Conservation (phyloP, 2,797 vertebrate species). For the Lepus townsendii region DNA sequence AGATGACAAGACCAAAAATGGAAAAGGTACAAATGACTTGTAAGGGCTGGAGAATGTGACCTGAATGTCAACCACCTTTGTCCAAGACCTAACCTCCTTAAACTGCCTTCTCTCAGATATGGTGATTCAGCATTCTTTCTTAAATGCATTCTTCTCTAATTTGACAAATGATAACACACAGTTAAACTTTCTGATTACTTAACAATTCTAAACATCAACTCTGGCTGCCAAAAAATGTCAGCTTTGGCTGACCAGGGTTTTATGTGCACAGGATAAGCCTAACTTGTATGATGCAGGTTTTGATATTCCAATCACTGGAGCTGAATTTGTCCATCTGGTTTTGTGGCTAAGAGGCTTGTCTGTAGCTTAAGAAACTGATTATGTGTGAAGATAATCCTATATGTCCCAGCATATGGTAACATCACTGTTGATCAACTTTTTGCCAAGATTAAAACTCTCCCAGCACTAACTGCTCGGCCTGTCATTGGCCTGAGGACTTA, state of each 20-base stretch:
- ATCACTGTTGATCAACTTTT: not conserved
- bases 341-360: not conserved
- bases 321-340: not conserved
- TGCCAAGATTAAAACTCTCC: not conserved
- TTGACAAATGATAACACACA: slow-evolving; percentile 9
- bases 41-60: not conserved
- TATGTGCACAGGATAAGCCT: not conserved
- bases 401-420: not conserved
- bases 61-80: not conserved
- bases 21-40: not conserved
- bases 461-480: not conserved
- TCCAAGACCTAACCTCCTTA: not conserved
- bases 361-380: not conserved
- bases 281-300: not conserved
- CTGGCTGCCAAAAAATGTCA: not conserved
- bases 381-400: not conserved
- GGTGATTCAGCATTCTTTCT: not conserved
- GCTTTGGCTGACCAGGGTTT: not conserved
- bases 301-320: not conserved
- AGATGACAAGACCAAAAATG: slow-evolving; percentile 27
- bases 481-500: not conserved
- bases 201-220: slow-evolving; percentile 35
- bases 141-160: not conserved
- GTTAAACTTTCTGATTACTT: slow-evolving; percentile 21
- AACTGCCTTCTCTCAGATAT: not conserved